These are phyloP conservation scores for Maconellicoccus hirsutus DNA, from an alignment of 1,140 invertebrate species.

Conservation along the genomic window DNA sequence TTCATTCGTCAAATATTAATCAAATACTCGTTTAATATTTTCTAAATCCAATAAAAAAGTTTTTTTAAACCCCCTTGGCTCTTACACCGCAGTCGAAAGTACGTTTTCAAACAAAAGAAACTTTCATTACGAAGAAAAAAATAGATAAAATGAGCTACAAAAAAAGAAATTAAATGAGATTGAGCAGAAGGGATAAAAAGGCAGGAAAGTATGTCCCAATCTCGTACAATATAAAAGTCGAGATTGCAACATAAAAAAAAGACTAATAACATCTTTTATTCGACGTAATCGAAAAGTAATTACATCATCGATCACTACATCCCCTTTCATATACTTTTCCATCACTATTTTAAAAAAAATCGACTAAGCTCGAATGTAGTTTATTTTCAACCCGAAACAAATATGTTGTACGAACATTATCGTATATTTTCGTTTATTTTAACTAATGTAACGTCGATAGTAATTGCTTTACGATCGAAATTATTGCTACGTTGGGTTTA, in stretches of 20 bases:
- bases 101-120: not conserved
- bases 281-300: conserved; percentile 19
- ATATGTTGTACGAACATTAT: conserved; percentile 6
- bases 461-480: conserved; percentile 21
- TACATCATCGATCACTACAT: conserved; percentile 15
- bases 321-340: not conserved
- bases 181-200: conserved; percentile 5
- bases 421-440: conserved; percentile 22
- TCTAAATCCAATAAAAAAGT: not conserved
- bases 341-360: conserved; percentile 11
- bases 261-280: conserved; percentile 19
- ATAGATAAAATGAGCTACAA: not conserved
- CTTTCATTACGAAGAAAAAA: not conserved
- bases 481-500: not conserved
- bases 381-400: not conserved
- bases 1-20: no score
- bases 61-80: not conserved
- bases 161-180: conserved; percentile 18
- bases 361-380: not conserved
- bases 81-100: no score
- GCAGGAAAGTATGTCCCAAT: conserved; percentile 2
- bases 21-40: not conserved
- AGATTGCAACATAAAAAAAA: conserved; percentile 19
- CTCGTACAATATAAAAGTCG: not conserved
- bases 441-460: conserved; percentile 9